Evolutionary conservation across 2,888 invertebrate species (phyloP).

Genomic region (Unio pictorum): DNA sequence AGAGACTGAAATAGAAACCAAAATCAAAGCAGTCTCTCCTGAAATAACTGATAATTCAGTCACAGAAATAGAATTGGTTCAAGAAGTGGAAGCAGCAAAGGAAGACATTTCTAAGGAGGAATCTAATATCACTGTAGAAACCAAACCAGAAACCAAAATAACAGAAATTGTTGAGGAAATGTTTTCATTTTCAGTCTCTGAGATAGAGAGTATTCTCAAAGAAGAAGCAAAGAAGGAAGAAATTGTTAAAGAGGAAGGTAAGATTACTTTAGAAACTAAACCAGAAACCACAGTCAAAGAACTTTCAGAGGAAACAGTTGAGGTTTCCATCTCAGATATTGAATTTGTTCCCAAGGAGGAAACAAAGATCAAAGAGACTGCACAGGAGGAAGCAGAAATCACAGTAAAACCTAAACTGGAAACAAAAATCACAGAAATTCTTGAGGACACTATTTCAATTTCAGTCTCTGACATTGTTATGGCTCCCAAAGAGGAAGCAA

Average conservation of each 20-base stretch:
- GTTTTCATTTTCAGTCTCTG: conserved; percentile 8
- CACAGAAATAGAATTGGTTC: conserved; percentile 11
- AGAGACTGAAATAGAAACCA: no score
- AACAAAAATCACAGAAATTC: neutral
- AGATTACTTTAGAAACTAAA: conserved; percentile 1
- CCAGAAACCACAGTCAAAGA: neutral
- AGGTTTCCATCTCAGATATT: neutral
- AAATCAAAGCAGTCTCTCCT: neutral
- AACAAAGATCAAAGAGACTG: neutral
- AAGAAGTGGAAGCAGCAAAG: conserved; percentile 8
- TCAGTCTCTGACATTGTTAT: neutral
- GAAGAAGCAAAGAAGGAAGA: conserved; percentile 10
- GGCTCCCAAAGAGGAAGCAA: conserved; percentile 2
- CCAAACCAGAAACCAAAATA: conserved; percentile 13
- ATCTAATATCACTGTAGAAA: conserved; percentile 11
- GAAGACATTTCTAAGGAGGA: conserved; percentile 8
- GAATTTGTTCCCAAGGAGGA: neutral
- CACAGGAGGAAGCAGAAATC: neutral
- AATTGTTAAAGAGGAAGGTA: conserved; percentile 4
- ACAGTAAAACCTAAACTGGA: neutral
- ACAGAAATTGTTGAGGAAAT: conserved; percentile 4
- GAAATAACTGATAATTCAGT: conserved; percentile 6
- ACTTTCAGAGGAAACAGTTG: conserved; percentile 3
- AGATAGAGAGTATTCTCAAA: conserved; percentile 14
- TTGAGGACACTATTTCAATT: neutral